Percentiles rank a stretch among this genome's conserved stretches.
phyloP scores from a whole-genome alignment of 1,140 invertebrate species.

The Drosophila malerkotliana region DNA sequence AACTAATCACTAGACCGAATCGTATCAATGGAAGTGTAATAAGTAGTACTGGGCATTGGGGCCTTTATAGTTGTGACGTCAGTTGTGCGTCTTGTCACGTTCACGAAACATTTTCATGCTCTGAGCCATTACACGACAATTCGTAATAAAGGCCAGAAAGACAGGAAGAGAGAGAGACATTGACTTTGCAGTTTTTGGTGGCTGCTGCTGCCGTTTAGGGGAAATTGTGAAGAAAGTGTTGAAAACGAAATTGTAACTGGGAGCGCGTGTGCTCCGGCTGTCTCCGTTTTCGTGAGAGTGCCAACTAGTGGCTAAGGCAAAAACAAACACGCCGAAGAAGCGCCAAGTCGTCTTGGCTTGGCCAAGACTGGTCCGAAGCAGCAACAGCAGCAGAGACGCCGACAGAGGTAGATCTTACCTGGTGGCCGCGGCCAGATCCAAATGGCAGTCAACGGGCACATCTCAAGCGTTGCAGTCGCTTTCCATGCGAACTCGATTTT shows the following conservation, averaged over 20 bases:
- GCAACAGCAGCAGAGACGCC: slow-evolving; percentile 11
- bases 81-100: slow-evolving; percentile 68
- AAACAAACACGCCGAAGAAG: slow-evolving; percentile 62
- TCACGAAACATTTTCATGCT: slow-evolving; percentile 57
- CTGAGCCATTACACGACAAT: slow-evolving; percentile 62
- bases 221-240: slow-evolving; percentile 82
- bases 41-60: background rate
- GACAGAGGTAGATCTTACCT: slow-evolving; percentile 56
- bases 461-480: slow-evolving; percentile 75
- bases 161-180: slow-evolving; percentile 45
- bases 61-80: slow-evolving; percentile 55
- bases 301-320: slow-evolving; percentile 29
- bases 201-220: slow-evolving; percentile 57
- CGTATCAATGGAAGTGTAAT: background rate
- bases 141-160: slow-evolving; percentile 60
- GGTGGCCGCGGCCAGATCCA: slow-evolving; percentile 56
- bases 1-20: background rate
- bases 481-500: slow-evolving; percentile 33
- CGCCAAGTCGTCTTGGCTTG: slow-evolving; percentile 19
- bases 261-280: slow-evolving; percentile 45
- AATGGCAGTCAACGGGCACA: slow-evolving; percentile 71
- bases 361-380: slow-evolving; percentile 36
- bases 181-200: slow-evolving; percentile 58
- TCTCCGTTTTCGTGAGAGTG: slow-evolving; percentile 40
- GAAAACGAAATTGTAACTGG: slow-evolving; percentile 82